Base-by-base conservation (phyloP, 2,888 invertebrate species). In the Mesorhabditis belari region DNA sequence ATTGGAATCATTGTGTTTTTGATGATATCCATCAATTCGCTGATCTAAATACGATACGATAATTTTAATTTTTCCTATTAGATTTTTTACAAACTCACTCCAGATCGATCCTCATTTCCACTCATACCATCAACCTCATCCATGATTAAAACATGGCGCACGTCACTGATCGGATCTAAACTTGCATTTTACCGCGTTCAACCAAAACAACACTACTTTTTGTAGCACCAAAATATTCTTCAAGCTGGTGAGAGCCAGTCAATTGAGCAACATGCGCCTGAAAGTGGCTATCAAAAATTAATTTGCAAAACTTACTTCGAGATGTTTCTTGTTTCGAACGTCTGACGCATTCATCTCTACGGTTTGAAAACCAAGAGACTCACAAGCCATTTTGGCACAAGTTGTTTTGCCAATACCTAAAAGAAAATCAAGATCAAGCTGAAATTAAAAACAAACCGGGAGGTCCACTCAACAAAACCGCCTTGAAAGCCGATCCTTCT, bases 121-220 rank as follows among this genome's bases (percentile, higher is more conserved):
- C 94, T 91, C 95, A 99, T 98, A 6, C 98, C 98, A 81, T 99
- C 98, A 0, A 99, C 96, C 86, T 99, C 98, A 80, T 99, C 98
- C 98, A 99, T 99, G n/a, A 99, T 86, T 5, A 99, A 83, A 17
- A 92, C 92, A 80, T 92, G 92, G 77, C 90, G 91, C 71, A 87
- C 87, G 35, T 65, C 64, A 5, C 26, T 5, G 19, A n/a, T 53
- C 26, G n/a, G 27, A 53, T 63, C 49, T 63, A 61, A n/a, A 24
- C 6, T 25, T 25, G 27, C 24, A 25, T 12, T 35, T 35, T 35
- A 17, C 44, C 44, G 44, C 12, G n/a, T 17, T 17, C 44, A 35
- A 9, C 44, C 44, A 35, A 35, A 35, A 35, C 44, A 35, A 35
- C 44, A 35, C 44, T n/a, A n/a, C 25, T 53, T 23, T 19, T 54